Conservation (phyloP, 2,888 invertebrate genomes). For the Hirtodrosophila cameraria region DNA sequence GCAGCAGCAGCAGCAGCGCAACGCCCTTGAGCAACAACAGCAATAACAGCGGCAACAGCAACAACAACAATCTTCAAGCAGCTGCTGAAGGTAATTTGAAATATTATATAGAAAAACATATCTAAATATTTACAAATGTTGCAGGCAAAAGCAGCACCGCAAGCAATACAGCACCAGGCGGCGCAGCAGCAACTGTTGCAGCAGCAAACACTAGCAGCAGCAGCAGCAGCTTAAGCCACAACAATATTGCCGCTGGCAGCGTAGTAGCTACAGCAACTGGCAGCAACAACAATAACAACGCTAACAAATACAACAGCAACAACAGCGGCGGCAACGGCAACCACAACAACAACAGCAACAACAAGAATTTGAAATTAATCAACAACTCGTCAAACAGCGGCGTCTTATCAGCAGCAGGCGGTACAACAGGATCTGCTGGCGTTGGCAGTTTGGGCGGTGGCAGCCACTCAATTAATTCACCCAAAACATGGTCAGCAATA, state of each 20-base stretch:
- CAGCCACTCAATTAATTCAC: conserved; percentile 83
- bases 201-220: conserved; percentile 46
- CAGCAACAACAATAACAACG: conserved; percentile 33
- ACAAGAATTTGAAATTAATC: conserved; percentile 72
- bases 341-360: conserved; percentile 62
- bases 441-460: conserved; percentile 19
- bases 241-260: conserved; percentile 49
- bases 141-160: conserved; percentile 43
- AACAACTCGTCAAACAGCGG: conserved; percentile 68
- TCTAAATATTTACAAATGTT: background rate
- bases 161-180: conserved; percentile 31
- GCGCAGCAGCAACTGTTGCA: conserved; percentile 47
- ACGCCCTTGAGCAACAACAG: conserved; percentile 83
- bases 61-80: conserved; percentile 53
- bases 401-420: conserved; percentile 11
- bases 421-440: conserved; percentile 29
- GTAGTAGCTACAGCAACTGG: conserved; percentile 22
- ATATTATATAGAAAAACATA: too few species aligned
- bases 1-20: conserved; percentile 62
- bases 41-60: conserved; percentile 62
- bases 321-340: conserved; percentile 47
- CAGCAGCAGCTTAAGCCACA: conserved; percentile 49
- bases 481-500: conserved; percentile 87
- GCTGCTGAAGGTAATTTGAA: conserved; percentile 61
- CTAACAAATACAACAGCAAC: conserved; percentile 46